phyloP scores from a whole-genome alignment of 2,888 invertebrate genomes.

The Eurytoma californica region DNA sequence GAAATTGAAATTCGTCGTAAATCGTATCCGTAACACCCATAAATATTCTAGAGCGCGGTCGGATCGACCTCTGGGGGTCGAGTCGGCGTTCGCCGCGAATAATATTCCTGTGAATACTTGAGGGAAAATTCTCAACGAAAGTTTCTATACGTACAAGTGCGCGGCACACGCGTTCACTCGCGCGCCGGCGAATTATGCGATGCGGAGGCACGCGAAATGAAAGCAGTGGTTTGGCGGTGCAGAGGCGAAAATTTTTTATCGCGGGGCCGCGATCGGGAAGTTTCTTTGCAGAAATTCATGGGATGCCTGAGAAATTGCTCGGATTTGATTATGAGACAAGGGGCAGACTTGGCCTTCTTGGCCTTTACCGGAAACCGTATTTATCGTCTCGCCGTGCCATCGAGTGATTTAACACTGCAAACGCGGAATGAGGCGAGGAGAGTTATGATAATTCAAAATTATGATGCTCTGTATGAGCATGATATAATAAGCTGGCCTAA shows the following conservation, averaged over 20 bases:
- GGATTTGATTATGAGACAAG: constrained; percentile 37
- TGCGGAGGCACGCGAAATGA: constrained; percentile 25
- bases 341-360: not conserved
- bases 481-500: constrained; percentile 1
- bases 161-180: not conserved
- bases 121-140: constrained; percentile 22
- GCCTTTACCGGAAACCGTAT: constrained; percentile 19
- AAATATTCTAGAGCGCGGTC: constrained; percentile 15
- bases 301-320: constrained; percentile 40
- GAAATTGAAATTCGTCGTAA: too few species aligned
- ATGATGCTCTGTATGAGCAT: not conserved
- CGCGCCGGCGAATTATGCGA: not conserved
- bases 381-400: constrained; percentile 2
- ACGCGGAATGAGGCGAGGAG: not conserved
- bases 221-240: constrained; percentile 14
- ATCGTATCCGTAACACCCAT: too few species aligned
- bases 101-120: constrained; percentile 31
- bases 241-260: constrained; percentile 16
- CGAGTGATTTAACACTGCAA: constrained; percentile 19
- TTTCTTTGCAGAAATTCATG: constrained; percentile 26
- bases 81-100: constrained; percentile 16
- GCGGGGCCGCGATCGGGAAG: constrained; percentile 19
- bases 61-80: constrained; percentile 17
- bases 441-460: constrained; percentile 26
- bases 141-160: constrained; percentile 12